Evolutionary conservation across 2,113 vertebrate genomes (phyloP).

Genomic region (Columba livia): DNA sequence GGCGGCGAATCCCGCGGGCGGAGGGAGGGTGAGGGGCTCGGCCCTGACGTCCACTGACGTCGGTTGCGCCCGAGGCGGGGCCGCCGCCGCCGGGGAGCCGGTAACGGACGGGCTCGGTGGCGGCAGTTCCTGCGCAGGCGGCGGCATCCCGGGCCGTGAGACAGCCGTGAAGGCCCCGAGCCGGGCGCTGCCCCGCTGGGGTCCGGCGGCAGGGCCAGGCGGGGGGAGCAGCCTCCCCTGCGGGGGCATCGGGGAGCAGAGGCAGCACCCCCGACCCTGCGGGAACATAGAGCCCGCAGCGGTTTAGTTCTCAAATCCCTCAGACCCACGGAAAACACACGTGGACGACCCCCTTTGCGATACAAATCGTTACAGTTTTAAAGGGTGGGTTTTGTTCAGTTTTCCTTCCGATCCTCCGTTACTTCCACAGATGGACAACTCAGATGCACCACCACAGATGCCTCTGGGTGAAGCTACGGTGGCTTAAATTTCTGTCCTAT

Average conservation of each 20-base stretch:
- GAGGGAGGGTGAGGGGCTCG: background rate
- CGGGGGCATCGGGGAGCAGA: too few species aligned
- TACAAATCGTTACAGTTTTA: too few species aligned
- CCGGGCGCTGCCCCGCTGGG: background rate
- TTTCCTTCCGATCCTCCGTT: background rate
- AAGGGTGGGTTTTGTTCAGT: fast-evolving
- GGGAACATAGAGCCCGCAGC: too few species aligned
- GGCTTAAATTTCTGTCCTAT: background rate
- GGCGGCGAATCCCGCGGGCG: background rate
- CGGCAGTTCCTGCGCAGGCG: background rate
- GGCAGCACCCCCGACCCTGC: too few species aligned
- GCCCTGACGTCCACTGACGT: slow-evolving; percentile 1
- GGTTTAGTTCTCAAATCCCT: background rate
- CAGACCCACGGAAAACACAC: background rate
- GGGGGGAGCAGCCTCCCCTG: background rate
- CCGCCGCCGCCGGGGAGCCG: too few species aligned
- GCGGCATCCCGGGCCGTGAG: too few species aligned
- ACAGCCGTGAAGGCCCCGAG: background rate
- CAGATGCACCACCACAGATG: too few species aligned
- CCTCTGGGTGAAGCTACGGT: background rate
- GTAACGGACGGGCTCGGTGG: background rate
- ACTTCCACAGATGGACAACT: background rate
- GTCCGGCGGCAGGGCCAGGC: background rate
- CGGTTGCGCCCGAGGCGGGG: background rate
- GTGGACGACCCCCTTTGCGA: background rate